Conservation (phyloP, 2,113 vertebrate species). For the Dendropsophus ebraccatus region DNA sequence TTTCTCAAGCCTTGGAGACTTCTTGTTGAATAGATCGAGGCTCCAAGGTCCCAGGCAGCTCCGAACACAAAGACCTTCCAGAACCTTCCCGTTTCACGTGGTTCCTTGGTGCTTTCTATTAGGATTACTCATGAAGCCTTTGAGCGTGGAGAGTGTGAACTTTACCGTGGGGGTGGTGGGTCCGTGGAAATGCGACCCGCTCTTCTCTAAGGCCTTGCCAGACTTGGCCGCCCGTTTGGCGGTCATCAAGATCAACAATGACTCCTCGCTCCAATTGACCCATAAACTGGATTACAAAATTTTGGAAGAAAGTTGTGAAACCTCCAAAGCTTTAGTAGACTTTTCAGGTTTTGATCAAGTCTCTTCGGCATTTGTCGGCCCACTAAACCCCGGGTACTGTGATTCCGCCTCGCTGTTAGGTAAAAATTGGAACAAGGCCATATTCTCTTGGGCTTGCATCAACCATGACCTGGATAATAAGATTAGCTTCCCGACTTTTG, state of each 20-base stretch:
- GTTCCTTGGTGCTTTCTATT: conserved; percentile 72
- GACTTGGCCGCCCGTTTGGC: conserved; percentile 79
- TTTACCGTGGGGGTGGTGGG: conserved; percentile 88
- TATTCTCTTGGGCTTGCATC: conserved; percentile 87
- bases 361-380: conserved; percentile 82
- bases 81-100: conserved; percentile 63
- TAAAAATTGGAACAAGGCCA: conserved; percentile 85
- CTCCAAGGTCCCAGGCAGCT: conserved; percentile 61
- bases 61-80: conserved; percentile 60
- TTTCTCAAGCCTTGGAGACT: conserved; percentile 64
- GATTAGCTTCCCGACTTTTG: conserved; percentile 74
- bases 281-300: conserved; percentile 80
- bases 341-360: conserved; percentile 76
- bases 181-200: conserved; percentile 86
- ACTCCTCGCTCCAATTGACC: conserved; percentile 75
- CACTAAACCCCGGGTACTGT: conserved; percentile 87
- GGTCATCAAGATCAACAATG: conserved; percentile 77
- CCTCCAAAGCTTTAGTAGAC: conserved; percentile 77
- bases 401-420: conserved; percentile 78
- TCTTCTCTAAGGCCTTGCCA: conserved; percentile 83
- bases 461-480: conserved; percentile 79
- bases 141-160: conserved; percentile 70
- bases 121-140: conserved; percentile 72
- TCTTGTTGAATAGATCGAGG: conserved; percentile 65
- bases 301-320: conserved; percentile 84